Conservation (phyloP, 2,113 vertebrate species). For the Notiomystis cincta region DNA sequence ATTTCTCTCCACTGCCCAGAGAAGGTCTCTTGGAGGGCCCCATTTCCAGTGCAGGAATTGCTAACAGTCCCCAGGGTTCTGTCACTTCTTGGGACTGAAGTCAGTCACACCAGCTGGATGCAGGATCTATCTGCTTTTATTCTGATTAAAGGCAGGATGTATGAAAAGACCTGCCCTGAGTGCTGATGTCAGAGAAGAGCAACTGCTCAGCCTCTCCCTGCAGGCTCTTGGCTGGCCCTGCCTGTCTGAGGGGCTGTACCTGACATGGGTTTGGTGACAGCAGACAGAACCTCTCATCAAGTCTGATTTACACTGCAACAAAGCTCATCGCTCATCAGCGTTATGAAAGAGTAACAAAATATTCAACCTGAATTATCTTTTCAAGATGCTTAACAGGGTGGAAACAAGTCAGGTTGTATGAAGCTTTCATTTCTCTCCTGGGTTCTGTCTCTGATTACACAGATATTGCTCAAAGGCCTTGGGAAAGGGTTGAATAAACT, state of each 20-base stretch:
- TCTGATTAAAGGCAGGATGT: neutral
- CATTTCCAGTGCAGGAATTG: neutral
- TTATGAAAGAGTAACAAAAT: conserved; percentile 42
- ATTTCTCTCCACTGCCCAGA: neutral
- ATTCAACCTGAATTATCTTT: conserved; percentile 15
- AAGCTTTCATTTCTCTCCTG: conserved; percentile 37
- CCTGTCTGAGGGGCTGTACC: neutral
- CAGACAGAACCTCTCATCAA: neutral
- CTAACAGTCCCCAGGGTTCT: neutral
- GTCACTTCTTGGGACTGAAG: neutral
- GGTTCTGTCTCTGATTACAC: conserved; percentile 25
- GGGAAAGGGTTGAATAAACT: neutral
- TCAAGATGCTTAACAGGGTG: conserved; percentile 2
- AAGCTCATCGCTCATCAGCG: neutral
- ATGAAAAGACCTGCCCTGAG: neutral
- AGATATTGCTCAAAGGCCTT: conserved; percentile 7
- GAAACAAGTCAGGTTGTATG: conserved; percentile 9
- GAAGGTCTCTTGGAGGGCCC: neutral
- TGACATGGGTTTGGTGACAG: neutral
- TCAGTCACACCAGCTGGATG: neutral
- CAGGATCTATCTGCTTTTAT: neutral
- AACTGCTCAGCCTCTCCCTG: neutral
- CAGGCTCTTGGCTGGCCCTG: neutral
- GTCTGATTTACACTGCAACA: neutral
- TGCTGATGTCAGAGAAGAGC: neutral